A percentile compares a stretch with the other conserved stretches of the same genome.
Evolutionary conservation across 2,888 invertebrate genomes (phyloP).

Genomic region (Archaeoteleia sp.): DNA sequence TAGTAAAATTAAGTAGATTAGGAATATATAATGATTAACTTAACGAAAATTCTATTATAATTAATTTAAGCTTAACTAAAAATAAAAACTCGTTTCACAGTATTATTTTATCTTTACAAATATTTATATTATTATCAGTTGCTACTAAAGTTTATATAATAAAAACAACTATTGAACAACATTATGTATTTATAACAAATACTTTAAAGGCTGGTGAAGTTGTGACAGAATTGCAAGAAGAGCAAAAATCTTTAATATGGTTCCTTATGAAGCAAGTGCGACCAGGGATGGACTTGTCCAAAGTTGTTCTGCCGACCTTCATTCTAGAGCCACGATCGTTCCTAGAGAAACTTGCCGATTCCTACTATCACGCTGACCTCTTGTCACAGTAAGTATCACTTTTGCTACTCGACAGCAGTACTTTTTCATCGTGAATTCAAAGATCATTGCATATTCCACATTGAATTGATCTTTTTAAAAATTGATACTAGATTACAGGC

Average conservation of each 20-base stretch:
- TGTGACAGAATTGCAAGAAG: constrained; percentile 94
- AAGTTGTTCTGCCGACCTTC: constrained; percentile 95
- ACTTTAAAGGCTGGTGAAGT: constrained; percentile 83
- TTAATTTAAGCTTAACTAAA: too few relatives aligned
- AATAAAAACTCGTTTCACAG: too few relatives aligned
- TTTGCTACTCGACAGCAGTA: background rate
- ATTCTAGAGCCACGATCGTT: constrained; percentile 95
- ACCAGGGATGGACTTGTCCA: constrained; percentile 96
- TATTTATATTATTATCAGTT: too few relatives aligned
- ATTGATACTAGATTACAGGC: too few relatives aligned
- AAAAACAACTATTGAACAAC: too few relatives aligned
- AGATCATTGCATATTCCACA: background rate
- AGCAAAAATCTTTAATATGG: constrained; percentile 96
- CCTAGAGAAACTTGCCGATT: constrained; percentile 93
- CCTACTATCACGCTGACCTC: constrained; percentile 95
- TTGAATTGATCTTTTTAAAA: too few relatives aligned
- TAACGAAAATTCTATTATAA: too few relatives aligned
- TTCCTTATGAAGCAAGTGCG: constrained; percentile 95
- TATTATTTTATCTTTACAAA: too few relatives aligned
- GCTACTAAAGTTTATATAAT: too few relatives aligned
- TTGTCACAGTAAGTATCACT: constrained; percentile 82
- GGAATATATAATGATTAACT: too few relatives aligned
- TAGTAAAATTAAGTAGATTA: too few relatives aligned
- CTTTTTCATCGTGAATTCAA: background rate
- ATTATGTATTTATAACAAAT: too few relatives aligned